Base-by-base conservation (phyloP, 2,797 vertebrate genomes). In the Etheostoma perlongum region DNA sequence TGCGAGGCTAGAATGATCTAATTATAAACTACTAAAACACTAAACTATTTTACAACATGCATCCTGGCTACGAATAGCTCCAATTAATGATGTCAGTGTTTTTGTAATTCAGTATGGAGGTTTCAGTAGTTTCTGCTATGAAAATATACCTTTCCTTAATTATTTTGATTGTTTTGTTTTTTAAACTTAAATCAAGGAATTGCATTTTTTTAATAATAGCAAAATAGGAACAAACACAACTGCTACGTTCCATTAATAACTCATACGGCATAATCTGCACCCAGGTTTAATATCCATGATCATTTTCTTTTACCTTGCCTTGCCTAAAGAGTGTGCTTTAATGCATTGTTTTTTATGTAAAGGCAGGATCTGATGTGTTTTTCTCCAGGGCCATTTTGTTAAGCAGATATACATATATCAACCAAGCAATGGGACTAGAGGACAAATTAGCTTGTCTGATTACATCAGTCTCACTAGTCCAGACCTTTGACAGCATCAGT, bases 381-480 rank as follows among this genome's bases (percentile, higher is more conserved):
- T 40, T 44, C 59, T 58, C 33, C 40, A 44, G 44, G 69, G 40
- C 2, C 46, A 30, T 72, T 80, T 62, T 51, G 7, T 46, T 75
- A 51, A 55, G 48, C 18, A 67, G 53, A 55, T 23, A 48, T 30
- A 47, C 16, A 70, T 40, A 61, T 9, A 36, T 33, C 8, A 76
- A 52, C 46, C 46, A 49, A 30, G 19, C 57, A 23, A 33, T 53
- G 42, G n/a, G 57, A 58, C 48, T 48, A 68, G 10, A 59, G 68
- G 76, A 79, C 47, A 71, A 67, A 84, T 76, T 68, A 83, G 82
- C 80, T 68, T 67, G 78, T 86, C 87, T 64, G 83, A 83, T 86
- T 64, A 51, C 65, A 86, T 89, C 79, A 76, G 63, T 86, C 76
- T 83, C 81, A 53, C 72, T 23, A 47, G 36, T 78, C 58, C 48